Evolutionary conservation across 1,140 invertebrate species (phyloP), one percentile per base, ranked within the genome.

Genomic region (Halesus radiatus): DNA sequence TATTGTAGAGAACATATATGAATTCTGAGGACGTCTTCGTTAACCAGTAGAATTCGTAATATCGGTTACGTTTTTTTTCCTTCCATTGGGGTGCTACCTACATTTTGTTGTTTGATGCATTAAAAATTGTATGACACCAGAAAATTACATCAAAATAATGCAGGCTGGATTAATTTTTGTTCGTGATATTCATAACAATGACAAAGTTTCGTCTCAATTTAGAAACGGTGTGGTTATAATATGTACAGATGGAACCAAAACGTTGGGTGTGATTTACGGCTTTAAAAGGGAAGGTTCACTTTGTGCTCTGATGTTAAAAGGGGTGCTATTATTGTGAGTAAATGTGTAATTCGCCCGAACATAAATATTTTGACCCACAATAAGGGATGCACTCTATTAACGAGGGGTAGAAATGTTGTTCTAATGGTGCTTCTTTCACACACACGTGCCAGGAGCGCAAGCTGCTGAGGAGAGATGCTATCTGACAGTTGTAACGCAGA

Each of bases 291-390:
- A 78, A 54, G 73, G 22, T 79, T 79, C 74, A 66, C n/a, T 37
- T 29, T 15, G 20, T 45, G 37, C 13, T 45, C 22, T 50, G n/a
- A 62, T 76, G 53, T 78, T 68, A 70, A 70, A 78, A 32, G 32
- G 56, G 74, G 58, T 16, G 26, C 54, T 56, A 54, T 45, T 62
- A 76, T 45, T 45, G 37, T 45, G 8, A 45, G 8, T 45, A 45
- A 45, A 45, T 76, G 23, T 62, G 56, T 18, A 74, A 82, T 62
- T 78, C 79, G 78, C 80, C 79, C 72, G 62, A 76, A 83, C 80
- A 83, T 83, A 83, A 83, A 83, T 83, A 83, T 83, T 83, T 79
- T 83, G 81, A 83, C 81, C 81, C 79, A 80, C 76, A 80, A 76
- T 78, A 78, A 68, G 60, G 73, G 60, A 79, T 60, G 78, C 70